Base-by-base conservation (phyloP, 1,140 invertebrate species). In the Nasonia vitripennis region DNA sequence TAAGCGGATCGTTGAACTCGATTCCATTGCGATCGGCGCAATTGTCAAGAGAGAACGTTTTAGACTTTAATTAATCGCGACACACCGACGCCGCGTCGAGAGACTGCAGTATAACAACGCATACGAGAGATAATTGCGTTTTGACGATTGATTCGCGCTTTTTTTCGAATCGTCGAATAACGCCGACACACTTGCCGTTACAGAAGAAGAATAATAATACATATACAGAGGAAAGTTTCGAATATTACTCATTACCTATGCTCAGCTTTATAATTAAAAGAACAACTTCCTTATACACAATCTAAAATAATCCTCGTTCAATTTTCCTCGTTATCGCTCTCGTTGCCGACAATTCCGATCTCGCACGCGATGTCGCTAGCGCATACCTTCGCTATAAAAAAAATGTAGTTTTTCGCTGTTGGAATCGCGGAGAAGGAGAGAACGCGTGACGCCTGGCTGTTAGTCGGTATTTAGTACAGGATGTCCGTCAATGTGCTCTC, bases 401-500 rank as follows among this genome's bases (percentile, higher is more conserved):
- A 62, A 7, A 78, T 62, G 12, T 78, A 55, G 12, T 34, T 78
- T 78, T 34, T 31, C 11, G 48, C 27, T 11, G 77, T 34, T 3
- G 12, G 48, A 78, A 23, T 23, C 37, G 17, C 41, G 6, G 1
- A 62, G 34, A 79, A 20, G 87, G 86, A 20, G 74, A 62, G 86
- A 70, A 51, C 75, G 90, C 91, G 90, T 92, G 90, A 91, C 90
- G 81, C 87, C 86, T 88, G 78, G 83, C 88, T 83, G 87, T 92
- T 91, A 91, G 87, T 81, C 87, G 87, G 87, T 91, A 91, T 91
- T 92, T 90, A 90, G 89, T 90, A 87, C 91, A 92, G 92, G 92
- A 92, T 91, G 87, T 92, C 89, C 88, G 88, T 89, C 88, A 87
- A 88, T 89, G 82, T 89, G 23, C n/a, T 12, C 48, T 51, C 1